These are phyloP conservation scores for Diaprepes abbreviatus DNA, from an alignment of 2,888 invertebrate species.

Conservation along the genomic window DNA sequence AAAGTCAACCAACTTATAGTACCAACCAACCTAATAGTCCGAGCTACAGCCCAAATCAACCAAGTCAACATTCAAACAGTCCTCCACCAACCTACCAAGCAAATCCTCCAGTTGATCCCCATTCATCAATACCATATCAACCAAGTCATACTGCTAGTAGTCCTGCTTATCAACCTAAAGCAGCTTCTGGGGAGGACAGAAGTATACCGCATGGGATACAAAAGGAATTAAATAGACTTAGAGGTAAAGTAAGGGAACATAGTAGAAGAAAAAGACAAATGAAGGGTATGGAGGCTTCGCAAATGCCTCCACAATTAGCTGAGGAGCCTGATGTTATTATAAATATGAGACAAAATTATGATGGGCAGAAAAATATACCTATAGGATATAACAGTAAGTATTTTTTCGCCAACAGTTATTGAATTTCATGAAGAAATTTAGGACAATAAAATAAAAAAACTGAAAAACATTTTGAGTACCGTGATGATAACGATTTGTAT, in stretches of 20 bases:
- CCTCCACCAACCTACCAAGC: conserved; percentile 9
- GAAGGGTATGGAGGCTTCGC: not conserved
- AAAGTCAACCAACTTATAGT: not conserved
- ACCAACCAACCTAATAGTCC: conserved; percentile 10
- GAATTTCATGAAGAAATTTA: too few species aligned
- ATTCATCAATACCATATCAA: not conserved
- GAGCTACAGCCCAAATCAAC: conserved; percentile 7
- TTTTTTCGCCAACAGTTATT: not conserved
- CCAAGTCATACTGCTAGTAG: not conserved
- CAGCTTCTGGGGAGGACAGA: not conserved
- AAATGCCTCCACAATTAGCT: not conserved
- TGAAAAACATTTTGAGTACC: too few species aligned
- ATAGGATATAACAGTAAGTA: conserved; percentile 14
- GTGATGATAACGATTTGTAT: too few species aligned
- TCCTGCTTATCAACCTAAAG: conserved; percentile 25
- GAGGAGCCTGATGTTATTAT: not conserved
- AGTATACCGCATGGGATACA: not conserved
- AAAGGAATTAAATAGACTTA: not conserved
- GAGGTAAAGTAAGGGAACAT: not conserved
- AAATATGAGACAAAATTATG: conserved; percentile 9
- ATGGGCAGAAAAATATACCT: not conserved
- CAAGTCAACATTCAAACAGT: conserved; percentile 3
- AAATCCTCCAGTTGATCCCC: not conserved
- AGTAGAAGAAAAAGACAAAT: conserved; percentile 21
- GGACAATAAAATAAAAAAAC: too few species aligned